Evolutionary conservation across 2,888 invertebrate genomes (phyloP).

Genomic region (Monochamus alternatus): DNA sequence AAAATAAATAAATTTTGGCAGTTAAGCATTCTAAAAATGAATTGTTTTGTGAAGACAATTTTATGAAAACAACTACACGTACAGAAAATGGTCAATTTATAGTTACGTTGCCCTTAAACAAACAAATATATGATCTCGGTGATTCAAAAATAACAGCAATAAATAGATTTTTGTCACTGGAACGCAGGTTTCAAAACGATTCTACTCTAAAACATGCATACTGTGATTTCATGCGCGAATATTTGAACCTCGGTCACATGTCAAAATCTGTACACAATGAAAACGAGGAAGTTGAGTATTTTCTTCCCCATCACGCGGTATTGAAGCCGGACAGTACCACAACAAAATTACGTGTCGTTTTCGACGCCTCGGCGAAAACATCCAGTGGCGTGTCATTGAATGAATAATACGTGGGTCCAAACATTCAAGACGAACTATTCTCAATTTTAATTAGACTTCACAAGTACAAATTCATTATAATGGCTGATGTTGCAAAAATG

Average conservation of each 20-base stretch:
- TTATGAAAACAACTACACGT: constrained; percentile 30
- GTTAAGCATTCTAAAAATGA: constrained; percentile 10
- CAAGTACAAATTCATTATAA: constrained; percentile 40
- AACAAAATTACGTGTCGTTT: constrained; percentile 43
- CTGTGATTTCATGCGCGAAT: constrained; percentile 36
- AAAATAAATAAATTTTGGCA: not conserved
- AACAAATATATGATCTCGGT: constrained; percentile 36
- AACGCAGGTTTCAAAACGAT: constrained; percentile 38
- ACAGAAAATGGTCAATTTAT: constrained; percentile 34
- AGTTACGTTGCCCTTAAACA: constrained; percentile 34
- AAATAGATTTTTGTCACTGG: constrained; percentile 41
- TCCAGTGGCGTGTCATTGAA: constrained; percentile 40
- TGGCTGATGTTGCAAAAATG: constrained; percentile 41
- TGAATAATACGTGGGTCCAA: constrained; percentile 39
- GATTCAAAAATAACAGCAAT: constrained; percentile 39
- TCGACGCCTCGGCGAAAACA: constrained; percentile 38
- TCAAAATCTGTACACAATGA: not conserved
- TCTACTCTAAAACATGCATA: constrained; percentile 29
- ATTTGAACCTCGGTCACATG: constrained; percentile 40
- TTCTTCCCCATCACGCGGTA: constrained; percentile 41
- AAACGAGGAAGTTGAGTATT: constrained; percentile 23
- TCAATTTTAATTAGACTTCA: constrained; percentile 34
- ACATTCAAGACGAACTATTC: constrained; percentile 39
- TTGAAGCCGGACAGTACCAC: constrained; percentile 24
- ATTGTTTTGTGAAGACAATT: constrained; percentile 38